Evolutionary conservation across 2,888 invertebrate genomes (phyloP).

Genomic region (Acrocera orbiculus): DNA sequence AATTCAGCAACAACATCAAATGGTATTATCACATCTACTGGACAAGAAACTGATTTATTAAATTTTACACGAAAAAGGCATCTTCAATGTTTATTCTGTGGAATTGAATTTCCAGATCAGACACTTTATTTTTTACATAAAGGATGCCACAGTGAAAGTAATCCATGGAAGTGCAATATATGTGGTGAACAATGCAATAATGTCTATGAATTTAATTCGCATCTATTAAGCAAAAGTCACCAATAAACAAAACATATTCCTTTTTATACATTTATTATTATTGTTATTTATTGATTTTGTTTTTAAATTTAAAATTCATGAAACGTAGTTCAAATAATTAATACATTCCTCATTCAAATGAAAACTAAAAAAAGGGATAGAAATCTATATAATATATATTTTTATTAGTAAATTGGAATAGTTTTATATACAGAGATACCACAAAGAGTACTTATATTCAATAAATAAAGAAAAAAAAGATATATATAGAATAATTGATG

Average conservation of each 20-base stretch:
- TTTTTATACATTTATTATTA: slow-evolving; percentile 2
- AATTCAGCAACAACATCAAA: slow-evolving; percentile 35
- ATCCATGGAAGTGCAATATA: slow-evolving; percentile 94
- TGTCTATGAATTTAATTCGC: slow-evolving; percentile 93
- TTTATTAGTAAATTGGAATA: slow-evolving; percentile 11
- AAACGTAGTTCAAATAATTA: slow-evolving; percentile 9
- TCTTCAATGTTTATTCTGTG: slow-evolving; percentile 77
- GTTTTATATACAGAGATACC: slow-evolving; percentile 12
- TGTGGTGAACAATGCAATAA: slow-evolving; percentile 91
- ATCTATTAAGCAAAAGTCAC: slow-evolving; percentile 84
- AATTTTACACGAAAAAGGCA: slow-evolving; percentile 26
- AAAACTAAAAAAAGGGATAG: slow-evolving; percentile 7
- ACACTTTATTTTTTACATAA: slow-evolving; percentile 94
- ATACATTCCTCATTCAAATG: slow-evolving; percentile 11
- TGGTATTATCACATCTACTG: slow-evolving; percentile 57
- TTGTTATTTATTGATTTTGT: background rate
- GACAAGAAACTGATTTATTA: slow-evolving; percentile 37
- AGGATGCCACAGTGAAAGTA: slow-evolving; percentile 92
- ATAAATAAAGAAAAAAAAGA: too few species aligned
- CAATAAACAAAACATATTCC: slow-evolving; percentile 38
- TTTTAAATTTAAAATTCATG: slow-evolving; percentile 3
- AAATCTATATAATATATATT: slow-evolving; percentile 9
- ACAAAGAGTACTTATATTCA: slow-evolving; percentile 12
- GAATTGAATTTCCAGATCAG: slow-evolving; percentile 88
- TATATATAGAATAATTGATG: too few species aligned